Evolutionary conservation across 1,140 invertebrate genomes (phyloP).

Genomic region (Sitodiplosis mosellana): DNA sequence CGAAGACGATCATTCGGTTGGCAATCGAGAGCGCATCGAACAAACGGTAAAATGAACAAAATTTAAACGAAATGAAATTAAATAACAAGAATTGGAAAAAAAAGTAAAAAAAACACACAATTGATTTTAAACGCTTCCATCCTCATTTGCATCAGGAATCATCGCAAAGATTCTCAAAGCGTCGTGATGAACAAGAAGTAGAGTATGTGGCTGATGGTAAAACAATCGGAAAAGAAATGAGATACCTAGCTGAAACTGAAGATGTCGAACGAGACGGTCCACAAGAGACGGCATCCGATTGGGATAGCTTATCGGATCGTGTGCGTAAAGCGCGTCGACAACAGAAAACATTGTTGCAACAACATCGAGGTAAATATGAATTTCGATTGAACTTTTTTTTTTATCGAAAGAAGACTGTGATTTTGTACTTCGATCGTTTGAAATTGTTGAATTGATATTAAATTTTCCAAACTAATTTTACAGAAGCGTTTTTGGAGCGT

Average conservation of each 20-base stretch:
- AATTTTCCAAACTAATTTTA: conserved; percentile 1
- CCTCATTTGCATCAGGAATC: conserved; percentile 10
- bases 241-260: conserved; percentile 56
- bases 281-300: conserved; percentile 42
- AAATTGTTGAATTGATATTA: background rate
- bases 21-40: conserved; percentile 14
- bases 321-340: conserved; percentile 42
- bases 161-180: conserved; percentile 24
- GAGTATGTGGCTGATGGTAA: conserved; percentile 57
- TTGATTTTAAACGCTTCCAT: background rate
- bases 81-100: background rate
- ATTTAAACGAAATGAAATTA: background rate
- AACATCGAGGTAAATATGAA: conserved; percentile 26
- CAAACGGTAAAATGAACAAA: conserved; percentile 9
- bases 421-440: background rate
- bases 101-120: background rate
- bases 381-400: conserved; percentile 4
- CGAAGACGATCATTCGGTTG: conserved; percentile 25
- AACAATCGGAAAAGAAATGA: conserved; percentile 52
- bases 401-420: background rate
- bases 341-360: conserved; percentile 26
- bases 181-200: conserved; percentile 50
- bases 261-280: conserved; percentile 45
- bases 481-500: conserved; percentile 28
- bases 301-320: conserved; percentile 55